These are phyloP conservation scores for Excalfactoria chinensis DNA, from an alignment of 2,113 vertebrate species.

Conservation along the genomic window DNA sequence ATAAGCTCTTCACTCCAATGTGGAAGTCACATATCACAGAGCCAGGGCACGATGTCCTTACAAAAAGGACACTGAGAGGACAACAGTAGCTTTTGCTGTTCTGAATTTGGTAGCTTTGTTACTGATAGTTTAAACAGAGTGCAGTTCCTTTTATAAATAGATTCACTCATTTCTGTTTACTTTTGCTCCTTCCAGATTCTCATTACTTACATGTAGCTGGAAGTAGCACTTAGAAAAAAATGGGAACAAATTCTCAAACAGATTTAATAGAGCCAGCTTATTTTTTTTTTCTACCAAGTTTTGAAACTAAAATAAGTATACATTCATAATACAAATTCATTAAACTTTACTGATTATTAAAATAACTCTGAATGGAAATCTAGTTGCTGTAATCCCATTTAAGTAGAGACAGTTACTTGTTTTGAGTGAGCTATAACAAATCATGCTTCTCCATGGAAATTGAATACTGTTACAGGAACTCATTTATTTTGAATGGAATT, in stretches of 20 bases:
- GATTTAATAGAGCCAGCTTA: not conserved
- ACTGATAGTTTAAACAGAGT: not conserved
- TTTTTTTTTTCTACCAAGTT: slow-evolving; percentile 3
- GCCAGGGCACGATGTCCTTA: not conserved
- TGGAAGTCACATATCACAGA: not conserved
- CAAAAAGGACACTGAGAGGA: not conserved
- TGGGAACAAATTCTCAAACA: not conserved
- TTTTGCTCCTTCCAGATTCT: not conserved
- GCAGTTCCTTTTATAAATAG: not conserved
- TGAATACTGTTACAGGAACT: not conserved
- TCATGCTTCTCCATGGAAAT: not conserved
- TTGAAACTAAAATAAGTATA: not conserved
- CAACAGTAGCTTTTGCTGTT: not conserved
- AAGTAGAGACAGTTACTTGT: not conserved
- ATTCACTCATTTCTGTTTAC: not conserved
- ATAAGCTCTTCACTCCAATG: not conserved
- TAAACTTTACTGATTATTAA: not conserved
- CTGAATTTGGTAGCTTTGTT: not conserved
- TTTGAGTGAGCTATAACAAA: not conserved
- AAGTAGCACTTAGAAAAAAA: not conserved
- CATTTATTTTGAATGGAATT: not conserved
- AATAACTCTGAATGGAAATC: not conserved
- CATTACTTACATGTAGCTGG: slow-evolving; percentile 2
- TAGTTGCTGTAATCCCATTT: not conserved
- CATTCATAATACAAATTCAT: not conserved